Conservation (phyloP, 2,888 invertebrate genomes). For the Corythucha ciliata region DNA sequence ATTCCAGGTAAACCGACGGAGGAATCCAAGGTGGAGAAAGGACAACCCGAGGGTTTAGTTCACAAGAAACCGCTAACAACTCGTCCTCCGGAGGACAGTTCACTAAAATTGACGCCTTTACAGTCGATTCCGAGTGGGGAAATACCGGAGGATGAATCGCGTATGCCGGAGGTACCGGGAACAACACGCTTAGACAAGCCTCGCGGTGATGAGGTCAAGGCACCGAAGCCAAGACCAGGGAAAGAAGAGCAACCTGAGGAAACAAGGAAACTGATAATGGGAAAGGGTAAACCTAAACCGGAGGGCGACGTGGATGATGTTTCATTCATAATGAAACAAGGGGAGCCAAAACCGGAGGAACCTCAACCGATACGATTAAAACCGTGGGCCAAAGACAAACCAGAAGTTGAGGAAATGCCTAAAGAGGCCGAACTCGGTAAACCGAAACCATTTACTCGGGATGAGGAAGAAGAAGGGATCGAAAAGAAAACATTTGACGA, state of each 20-base stretch:
- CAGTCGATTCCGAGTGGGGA: constrained; percentile 36
- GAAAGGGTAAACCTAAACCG: constrained; percentile 35
- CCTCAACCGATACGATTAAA: constrained; percentile 40
- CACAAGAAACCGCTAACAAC: constrained; percentile 37
- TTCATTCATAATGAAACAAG: constrained; percentile 42
- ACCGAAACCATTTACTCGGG: constrained; percentile 18
- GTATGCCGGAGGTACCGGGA: not conserved
- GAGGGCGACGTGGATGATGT: constrained; percentile 37
- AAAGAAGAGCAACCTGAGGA: constrained; percentile 23
- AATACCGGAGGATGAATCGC: constrained; percentile 34
- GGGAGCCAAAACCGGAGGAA: constrained; percentile 41
- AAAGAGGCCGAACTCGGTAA: constrained; percentile 33
- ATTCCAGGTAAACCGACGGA: constrained; percentile 42
- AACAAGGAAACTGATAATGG: constrained; percentile 29
- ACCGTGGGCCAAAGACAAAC: constrained; percentile 39
- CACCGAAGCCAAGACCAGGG: constrained; percentile 12
- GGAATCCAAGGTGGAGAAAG: constrained; percentile 39
- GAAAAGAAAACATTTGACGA: constrained; percentile 34
- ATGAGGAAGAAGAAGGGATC: constrained; percentile 31
- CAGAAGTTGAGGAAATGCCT: constrained; percentile 36
- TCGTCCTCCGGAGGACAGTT: constrained; percentile 32
- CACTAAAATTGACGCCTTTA: constrained; percentile 32
- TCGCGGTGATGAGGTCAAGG: no score
- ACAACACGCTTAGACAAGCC: constrained; percentile 3
- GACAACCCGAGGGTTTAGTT: constrained; percentile 37